Conservation (phyloP, 2,888 invertebrate species). For the Leucoma salicis region DNA sequence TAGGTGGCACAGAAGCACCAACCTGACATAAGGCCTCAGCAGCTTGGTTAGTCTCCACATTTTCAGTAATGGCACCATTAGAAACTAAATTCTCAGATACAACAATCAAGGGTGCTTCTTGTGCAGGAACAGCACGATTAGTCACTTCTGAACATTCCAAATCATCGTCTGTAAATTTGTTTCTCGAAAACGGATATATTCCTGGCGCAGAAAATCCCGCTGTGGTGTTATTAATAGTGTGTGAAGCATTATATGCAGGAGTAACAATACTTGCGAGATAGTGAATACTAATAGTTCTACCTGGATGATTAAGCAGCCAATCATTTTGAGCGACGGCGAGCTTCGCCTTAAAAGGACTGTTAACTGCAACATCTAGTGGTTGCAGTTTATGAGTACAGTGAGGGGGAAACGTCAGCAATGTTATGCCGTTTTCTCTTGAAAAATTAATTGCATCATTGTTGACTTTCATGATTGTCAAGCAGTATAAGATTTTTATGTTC, state of each 20-base stretch:
- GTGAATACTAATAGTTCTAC: conserved; percentile 19
- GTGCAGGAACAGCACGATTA: too few relatives aligned
- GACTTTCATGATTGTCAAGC: conserved; percentile 18
- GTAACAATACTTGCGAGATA: conserved; percentile 17
- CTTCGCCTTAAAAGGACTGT: conserved; percentile 15
- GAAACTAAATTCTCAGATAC: too few relatives aligned
- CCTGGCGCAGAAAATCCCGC: conserved; percentile 9
- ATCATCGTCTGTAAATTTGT: conserved; percentile 6
- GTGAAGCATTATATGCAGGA: conserved; percentile 16
- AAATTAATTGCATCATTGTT: conserved; percentile 17
- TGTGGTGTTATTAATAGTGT: conserved; percentile 3
- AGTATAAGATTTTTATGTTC: conserved; percentile 17
- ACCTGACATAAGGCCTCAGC: too few relatives aligned
- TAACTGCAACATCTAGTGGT: conserved; percentile 18
- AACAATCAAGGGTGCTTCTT: background rate
- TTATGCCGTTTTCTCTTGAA: conserved; percentile 11
- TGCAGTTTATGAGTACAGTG: conserved; percentile 15
- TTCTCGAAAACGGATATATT: conserved; percentile 12
- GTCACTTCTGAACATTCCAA: background rate
- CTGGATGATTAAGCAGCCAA: conserved; percentile 17
- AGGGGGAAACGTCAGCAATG: conserved; percentile 18
- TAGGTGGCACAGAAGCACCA: too few relatives aligned
- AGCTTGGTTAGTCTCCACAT: too few relatives aligned
- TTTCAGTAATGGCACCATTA: too few relatives aligned
- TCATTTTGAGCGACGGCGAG: conserved; percentile 16